phyloP scores from a whole-genome alignment of 2,113 vertebrate genomes.

The Forbesichthys papilliferus region DNA sequence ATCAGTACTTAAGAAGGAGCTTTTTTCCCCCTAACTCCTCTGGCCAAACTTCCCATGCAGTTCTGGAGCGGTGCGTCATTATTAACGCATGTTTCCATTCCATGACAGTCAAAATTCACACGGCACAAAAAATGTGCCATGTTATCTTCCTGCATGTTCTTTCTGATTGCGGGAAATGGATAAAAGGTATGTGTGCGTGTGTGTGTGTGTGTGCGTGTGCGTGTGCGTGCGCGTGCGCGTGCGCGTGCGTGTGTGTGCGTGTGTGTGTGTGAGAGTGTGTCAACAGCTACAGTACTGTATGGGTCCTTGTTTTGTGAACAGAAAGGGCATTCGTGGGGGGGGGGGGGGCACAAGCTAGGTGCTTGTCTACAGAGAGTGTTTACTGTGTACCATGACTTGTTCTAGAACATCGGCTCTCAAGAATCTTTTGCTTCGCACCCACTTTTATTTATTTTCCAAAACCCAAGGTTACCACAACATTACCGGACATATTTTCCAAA shows the following conservation, averaged over 20 bases:
- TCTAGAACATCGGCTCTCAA: not conserved
- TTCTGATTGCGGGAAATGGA: not conserved
- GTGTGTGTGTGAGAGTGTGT: too few species aligned
- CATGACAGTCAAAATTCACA: not conserved
- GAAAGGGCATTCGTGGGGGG: too few species aligned
- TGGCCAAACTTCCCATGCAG: constrained; percentile 16
- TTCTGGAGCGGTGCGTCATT: constrained; percentile 3
- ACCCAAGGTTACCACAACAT: too few species aligned
- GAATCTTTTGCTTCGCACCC: too few species aligned
- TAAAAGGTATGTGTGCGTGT: not conserved
- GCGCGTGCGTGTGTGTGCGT: too few species aligned
- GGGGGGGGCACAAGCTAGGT: not conserved
- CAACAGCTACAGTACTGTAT: too few species aligned
- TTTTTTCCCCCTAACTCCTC: constrained; percentile 31
- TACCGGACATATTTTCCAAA: too few species aligned
- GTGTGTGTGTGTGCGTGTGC: too few species aligned
- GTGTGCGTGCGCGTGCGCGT: too few species aligned
- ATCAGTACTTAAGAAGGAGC: constrained; percentile 1
- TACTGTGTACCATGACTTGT: constrained; percentile 7
- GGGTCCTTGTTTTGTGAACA: too few species aligned
- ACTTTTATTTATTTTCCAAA: too few species aligned
- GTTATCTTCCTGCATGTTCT: not conserved
- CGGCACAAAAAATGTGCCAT: not conserved
- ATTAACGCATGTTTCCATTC: not conserved
- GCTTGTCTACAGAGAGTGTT: not conserved